phyloP scores from a whole-genome alignment of 1,140 invertebrate genomes.

The Muscidifurax raptorellus region DNA sequence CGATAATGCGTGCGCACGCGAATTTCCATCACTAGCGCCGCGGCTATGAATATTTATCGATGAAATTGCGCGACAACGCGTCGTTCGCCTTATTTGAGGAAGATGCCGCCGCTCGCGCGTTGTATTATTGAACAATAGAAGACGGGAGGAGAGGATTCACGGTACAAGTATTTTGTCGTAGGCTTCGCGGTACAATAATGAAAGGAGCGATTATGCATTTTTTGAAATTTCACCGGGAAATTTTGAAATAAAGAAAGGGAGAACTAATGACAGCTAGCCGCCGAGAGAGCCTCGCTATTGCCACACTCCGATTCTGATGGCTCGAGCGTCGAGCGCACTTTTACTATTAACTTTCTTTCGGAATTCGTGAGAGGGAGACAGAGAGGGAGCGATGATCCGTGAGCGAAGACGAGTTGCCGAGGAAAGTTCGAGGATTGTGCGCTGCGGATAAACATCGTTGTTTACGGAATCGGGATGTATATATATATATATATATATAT shows the following conservation, averaged over 20 bases:
- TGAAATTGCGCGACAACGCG: slow-evolving; percentile 28
- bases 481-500: no score
- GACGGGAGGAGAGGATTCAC: neutral
- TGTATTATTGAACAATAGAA: slow-evolving; percentile 42
- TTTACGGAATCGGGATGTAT: neutral
- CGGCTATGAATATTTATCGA: slow-evolving; percentile 46
- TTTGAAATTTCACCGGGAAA: slow-evolving; percentile 26
- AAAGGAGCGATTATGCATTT: slow-evolving; percentile 29
- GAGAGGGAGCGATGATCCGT: neutral
- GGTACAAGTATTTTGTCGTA: slow-evolving; percentile 23
- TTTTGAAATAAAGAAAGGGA: slow-evolving; percentile 39
- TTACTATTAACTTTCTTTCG: slow-evolving; percentile 34
- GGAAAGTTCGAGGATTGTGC: neutral
- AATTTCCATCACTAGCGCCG: no score
- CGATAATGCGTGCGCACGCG: no score
- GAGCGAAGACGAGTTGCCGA: neutral
- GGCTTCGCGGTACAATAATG: slow-evolving; percentile 33
- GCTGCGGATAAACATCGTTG: neutral
- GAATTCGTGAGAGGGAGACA: neutral
- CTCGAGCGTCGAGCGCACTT: neutral
- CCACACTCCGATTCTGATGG: neutral
- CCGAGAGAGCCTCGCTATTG: neutral
- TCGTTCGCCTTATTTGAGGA: slow-evolving; percentile 28
- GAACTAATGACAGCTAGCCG: neutral
- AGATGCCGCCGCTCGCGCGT: neutral